Percentiles rank a stretch among this genome's conserved stretches.
Conservation (phyloP, 2,888 invertebrate genomes). For the Heteromurus nitidus region DNA sequence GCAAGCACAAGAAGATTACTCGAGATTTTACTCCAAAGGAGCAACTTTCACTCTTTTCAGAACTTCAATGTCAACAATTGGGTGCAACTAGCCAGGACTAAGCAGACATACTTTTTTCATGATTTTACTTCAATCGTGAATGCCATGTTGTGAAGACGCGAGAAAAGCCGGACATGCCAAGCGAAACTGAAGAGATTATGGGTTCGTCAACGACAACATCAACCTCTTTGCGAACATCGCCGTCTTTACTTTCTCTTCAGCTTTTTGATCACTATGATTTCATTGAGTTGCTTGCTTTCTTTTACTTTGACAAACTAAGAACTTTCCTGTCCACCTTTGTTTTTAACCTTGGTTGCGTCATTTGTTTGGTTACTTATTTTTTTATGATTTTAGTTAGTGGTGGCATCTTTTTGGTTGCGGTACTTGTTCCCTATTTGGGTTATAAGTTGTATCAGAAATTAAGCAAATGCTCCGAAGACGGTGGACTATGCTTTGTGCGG, state of each 20-base stretch:
- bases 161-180: slow-evolving; percentile 1
- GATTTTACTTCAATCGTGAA: not conserved
- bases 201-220: slow-evolving; percentile 50
- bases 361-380: slow-evolving; percentile 68
- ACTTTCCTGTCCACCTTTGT: slow-evolving; percentile 54
- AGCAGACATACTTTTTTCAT: too few relatives aligned
- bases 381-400: slow-evolving; percentile 71
- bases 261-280: slow-evolving; percentile 63
- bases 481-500: slow-evolving; percentile 45
- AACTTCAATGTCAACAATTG: too few relatives aligned
- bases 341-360: slow-evolving; percentile 60
- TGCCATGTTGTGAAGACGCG: not conserved
- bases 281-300: slow-evolving; percentile 58
- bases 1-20: too few relatives aligned
- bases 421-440: slow-evolving; percentile 65
- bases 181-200: slow-evolving; percentile 39
- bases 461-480: slow-evolving; percentile 52
- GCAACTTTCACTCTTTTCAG: too few relatives aligned
- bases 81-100: too few relatives aligned
- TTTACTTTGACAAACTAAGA: slow-evolving; percentile 56
- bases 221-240: slow-evolving; percentile 8
- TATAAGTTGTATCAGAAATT: slow-evolving; percentile 66
- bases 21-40: too few relatives aligned
- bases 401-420: slow-evolving; percentile 68
- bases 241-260: slow-evolving; percentile 54